Conservation (phyloP, 1,140 invertebrate species). For the Paramacrobiotus metropolitanus region DNA sequence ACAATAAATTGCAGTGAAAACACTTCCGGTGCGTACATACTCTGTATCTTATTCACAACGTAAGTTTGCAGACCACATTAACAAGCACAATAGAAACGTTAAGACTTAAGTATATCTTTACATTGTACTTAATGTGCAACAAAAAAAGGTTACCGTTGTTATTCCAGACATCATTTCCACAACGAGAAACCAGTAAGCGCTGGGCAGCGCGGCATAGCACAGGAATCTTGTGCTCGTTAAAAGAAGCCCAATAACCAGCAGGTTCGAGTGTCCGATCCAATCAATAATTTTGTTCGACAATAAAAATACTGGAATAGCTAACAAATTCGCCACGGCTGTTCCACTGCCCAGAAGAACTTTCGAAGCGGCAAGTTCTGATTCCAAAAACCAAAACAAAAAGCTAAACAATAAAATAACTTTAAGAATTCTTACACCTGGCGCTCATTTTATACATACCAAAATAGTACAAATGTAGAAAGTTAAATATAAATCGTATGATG, state of each 20-base stretch:
- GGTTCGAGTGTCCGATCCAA: neutral
- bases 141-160: no score
- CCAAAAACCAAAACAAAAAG: constrained; percentile 1
- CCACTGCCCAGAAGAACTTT: neutral
- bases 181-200: neutral
- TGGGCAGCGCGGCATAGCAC: neutral
- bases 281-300: neutral
- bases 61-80: no score
- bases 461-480: no score
- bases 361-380: neutral
- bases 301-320: neutral
- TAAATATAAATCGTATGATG: no score
- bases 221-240: neutral
- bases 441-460: no score
- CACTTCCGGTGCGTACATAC: no score
- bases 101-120: no score
- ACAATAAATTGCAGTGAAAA: no score
- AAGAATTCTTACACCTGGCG: no score
- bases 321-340: neutral
- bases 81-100: no score
- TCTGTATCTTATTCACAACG: no score
- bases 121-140: no score
- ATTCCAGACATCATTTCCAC: neutral
- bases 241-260: neutral
- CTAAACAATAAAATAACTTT: neutral